Conservation (phyloP, 35 echinoderm and acorn worm species). For the Strongylocentrotus purpuratus region DNA sequence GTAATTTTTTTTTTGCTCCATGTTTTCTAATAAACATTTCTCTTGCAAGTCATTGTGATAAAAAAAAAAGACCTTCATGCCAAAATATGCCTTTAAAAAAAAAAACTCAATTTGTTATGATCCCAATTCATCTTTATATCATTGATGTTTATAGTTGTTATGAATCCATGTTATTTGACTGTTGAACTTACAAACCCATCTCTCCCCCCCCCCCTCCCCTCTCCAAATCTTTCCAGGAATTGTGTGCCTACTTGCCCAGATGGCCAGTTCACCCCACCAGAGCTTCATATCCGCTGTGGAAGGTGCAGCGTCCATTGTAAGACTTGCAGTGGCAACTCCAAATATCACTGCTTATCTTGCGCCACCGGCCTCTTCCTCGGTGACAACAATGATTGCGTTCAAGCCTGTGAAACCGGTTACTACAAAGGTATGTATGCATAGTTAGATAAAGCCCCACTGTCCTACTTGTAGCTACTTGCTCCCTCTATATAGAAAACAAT, state of each 20-base stretch:
- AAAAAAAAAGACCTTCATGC: no score
- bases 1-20: no score
- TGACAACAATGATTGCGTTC: constrained; percentile 28
- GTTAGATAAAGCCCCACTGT: no score
- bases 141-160: not conserved
- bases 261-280: constrained; percentile 55
- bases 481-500: no score
- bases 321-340: constrained; percentile 34
- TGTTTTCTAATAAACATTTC: no score
- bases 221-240: constrained; percentile 40
- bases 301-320: constrained; percentile 47
- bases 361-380: not conserved
- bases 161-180: not conserved
- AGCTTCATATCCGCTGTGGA: constrained; percentile 58
- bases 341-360: constrained; percentile 54
- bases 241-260: constrained; percentile 59
- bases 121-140: not conserved
- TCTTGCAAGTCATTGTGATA: no score
- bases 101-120: not conserved
- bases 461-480: no score
- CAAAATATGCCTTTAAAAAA: no score
- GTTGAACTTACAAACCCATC: not conserved
- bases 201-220: not conserved
- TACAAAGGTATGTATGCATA: constrained; percentile 55
- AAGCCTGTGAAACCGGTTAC: constrained; percentile 51